A percentile compares a stretch with the other conserved stretches of the same genome.
Conservation (phyloP, 2,888 invertebrate genomes). For the Hyles lineata region DNA sequence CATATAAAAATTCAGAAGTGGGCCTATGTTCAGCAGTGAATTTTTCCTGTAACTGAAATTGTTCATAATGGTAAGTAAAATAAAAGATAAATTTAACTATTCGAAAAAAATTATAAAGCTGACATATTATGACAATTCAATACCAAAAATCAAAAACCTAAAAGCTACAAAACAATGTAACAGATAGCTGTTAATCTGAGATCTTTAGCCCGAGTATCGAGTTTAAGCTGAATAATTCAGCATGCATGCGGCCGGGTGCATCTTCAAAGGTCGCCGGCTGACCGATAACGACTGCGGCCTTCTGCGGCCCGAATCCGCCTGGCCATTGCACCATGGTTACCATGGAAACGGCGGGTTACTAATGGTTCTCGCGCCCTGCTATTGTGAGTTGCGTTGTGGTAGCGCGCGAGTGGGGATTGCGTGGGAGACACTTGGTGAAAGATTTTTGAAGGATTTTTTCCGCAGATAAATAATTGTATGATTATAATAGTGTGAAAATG, state of each 20-base stretch:
- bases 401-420: not conserved
- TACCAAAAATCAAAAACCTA: not conserved
- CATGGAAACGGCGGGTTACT: conserved; percentile 29
- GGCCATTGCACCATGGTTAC: conserved; percentile 60
- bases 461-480: no score
- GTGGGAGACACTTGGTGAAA: not conserved
- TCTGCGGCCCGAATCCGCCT: conserved; percentile 64
- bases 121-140: not conserved
- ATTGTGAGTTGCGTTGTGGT: not conserved
- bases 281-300: conserved; percentile 82
- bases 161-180: not conserved
- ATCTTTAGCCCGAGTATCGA: conserved; percentile 26
- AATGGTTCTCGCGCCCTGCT: conserved; percentile 25
- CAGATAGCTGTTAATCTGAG: conserved; percentile 19
- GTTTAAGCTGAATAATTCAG: conserved; percentile 44
- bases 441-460: not conserved
- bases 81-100: no score
- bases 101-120: not conserved
- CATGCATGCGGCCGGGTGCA: conserved; percentile 46
- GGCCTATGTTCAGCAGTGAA: no score
- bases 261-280: conserved; percentile 77
- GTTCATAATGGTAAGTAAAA: no score
- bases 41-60: no score
- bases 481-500: no score
- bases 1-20: no score